Evolutionary conservation across 2,888 invertebrate species (phyloP), one percentile per base, ranked within the genome.

Genomic region (Asteroscopus sphinx): DNA sequence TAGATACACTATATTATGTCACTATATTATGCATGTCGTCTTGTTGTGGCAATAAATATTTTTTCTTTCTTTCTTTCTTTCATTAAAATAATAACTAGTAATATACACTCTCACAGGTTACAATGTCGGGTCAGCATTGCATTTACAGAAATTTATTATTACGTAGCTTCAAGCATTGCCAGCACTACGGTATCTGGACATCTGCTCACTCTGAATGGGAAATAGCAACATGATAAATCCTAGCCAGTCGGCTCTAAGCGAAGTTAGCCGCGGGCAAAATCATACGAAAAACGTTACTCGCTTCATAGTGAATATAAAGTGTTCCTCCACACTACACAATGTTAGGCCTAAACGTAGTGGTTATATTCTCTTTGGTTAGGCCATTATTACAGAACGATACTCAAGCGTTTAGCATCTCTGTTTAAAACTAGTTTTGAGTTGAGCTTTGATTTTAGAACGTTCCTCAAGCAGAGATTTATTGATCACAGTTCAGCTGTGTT

Each of bases 211-310:
- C 13, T 11, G 15, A 26, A 42, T 32, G 30, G 32, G 26, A 33
- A 41, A 56, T 47, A 25, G 39, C 9, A 25, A 26, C 26, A 35
- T 71, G 26, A 47, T 65, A 66, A 58, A 57, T 57, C 51, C 26
- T n/a, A 39, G 30, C 26, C 16, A 5, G 39, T 15, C 32, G 21
- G 33, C 47, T 54, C 15, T 49, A n/a, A n/a, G 46, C 5, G 25
- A 7, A 16, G 17, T 0, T 7, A 36, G 51, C 66, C 47, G 35
- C 40, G 17, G 40, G 66, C 51, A 12, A 53, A 53, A 42, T 32
- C 59, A 12, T 41, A 53, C 15, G 52, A 37, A 66, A 57, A 39
- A 48, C 25, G 53, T 57, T 40, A 66, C 47, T 40, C 21, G 39
- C 16, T 51, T 21, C 13, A 21, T 21, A 37, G 25, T 28, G 39